Base-by-base conservation (phyloP, 2,888 invertebrate species). In the Drosophila yooni region DNA sequence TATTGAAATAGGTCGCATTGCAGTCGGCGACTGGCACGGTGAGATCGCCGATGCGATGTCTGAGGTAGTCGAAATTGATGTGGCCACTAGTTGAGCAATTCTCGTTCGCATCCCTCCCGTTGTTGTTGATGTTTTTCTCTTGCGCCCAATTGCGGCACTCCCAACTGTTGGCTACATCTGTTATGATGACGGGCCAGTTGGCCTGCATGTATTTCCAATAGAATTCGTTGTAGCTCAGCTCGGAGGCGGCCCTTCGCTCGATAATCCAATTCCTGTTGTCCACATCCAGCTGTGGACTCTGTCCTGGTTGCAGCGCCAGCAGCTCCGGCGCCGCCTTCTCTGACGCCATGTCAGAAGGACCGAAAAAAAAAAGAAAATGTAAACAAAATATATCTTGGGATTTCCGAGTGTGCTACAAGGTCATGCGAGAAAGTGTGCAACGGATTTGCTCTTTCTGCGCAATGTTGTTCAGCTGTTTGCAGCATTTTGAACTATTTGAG, bases 11-110 rank as follows among this genome's bases (percentile, higher is more conserved):
- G 80, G 95, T 94, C 83, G 94, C 94, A 67, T 95, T 94, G 92
- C 98, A 99, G 92, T 98, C 95, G 18, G 97, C 97, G 34, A 98
- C 96, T 50, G 97, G 97, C 36, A 97, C 97, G 63, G 93, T 92
- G 57, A 95, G 94, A 64, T 95, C 92, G 48, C 96, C 96, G 92
- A 96, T 96, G 72, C 93, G 92, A 67, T 93, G 84, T 68, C 89
- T 91, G 66, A 97, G 93, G 91, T 95, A 95, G 71, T 95, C 94
- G 90, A 95, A 95, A 93, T 91, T 89, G 33, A 91, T 88, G 58
- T 58, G 65, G 51, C 38, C 34, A 10, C 38, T 57, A 33, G 13
- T 38, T n/a, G 2, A 50, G n/a, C 29, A 34, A 31, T 78, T 77
- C 36, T 52, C 63, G 21, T 60, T 75, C 27, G 74, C 25, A 8